Conservation (phyloP, 2,113 vertebrate species). For the Strigops habroptila region DNA sequence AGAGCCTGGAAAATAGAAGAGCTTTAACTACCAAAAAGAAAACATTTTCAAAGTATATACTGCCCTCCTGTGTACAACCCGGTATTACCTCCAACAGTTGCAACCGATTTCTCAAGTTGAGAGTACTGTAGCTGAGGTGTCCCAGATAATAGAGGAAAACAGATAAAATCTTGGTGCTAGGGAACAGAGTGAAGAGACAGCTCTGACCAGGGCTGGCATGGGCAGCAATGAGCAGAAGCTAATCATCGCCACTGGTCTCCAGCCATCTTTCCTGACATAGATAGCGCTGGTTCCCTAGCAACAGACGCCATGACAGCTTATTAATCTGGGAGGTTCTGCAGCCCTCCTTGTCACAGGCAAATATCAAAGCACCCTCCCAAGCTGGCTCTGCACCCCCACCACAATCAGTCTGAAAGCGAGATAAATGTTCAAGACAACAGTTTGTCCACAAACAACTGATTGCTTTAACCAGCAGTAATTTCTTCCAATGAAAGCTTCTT, state of each 20-base stretch:
- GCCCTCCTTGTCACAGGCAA: not conserved
- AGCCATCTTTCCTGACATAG: not conserved
- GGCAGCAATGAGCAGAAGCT: not conserved
- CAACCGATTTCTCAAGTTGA: not conserved
- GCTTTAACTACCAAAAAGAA: not conserved
- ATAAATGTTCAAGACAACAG: not conserved
- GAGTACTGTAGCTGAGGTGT: not conserved
- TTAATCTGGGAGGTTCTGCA: not conserved
- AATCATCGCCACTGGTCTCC: not conserved
- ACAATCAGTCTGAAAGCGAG: not conserved
- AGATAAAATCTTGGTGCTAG: not conserved
- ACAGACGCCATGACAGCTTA: not conserved
- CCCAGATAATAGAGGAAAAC: not conserved
- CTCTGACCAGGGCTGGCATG: rapidly evolving
- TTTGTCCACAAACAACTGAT: not conserved
- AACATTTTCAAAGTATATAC: constrained; percentile 1
- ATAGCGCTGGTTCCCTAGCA: not conserved
- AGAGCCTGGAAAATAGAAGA: not conserved
- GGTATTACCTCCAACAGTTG: not conserved
- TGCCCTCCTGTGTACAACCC: constrained; percentile 62
- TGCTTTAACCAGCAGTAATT: not conserved
- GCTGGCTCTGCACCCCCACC: not conserved
- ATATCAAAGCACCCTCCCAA: not conserved
- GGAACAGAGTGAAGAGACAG: not conserved
- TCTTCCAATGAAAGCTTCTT: not conserved